Evolutionary conservation across 2,113 vertebrate species (phyloP), one percentile per base, ranked within the genome.

Genomic region (Mastomys natalensis): DNA sequence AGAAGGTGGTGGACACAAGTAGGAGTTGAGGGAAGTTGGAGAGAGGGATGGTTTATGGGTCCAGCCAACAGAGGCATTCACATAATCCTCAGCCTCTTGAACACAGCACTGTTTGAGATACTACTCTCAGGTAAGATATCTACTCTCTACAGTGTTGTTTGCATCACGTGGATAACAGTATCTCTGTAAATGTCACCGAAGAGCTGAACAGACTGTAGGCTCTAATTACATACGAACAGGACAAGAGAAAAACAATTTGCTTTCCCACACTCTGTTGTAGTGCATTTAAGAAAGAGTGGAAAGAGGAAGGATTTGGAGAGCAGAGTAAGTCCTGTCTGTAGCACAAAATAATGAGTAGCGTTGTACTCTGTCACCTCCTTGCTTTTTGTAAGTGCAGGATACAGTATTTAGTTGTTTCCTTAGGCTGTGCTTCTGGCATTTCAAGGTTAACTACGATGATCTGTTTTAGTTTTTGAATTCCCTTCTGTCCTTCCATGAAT

Each of bases 391-490:
- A 88, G 9, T 48, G 24, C 37, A 34, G 58, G 40, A 64, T 88
- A 26, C 29, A 13, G 34, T 68, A 73, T 17, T 51, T 22, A 80
- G 45, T 26, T 62, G 66, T 48, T 92, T 92, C 66, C 48, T 90
- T 86, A 40, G 70, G 48, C 60, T 53, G 11, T 0, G 5, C 31
- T 90, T 87, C 68, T 74, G 55, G 40, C 24, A 82, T 68, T 40
- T 68, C 84, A 95, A 97, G 87, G 74, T 95, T 84, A 95, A 62
- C 53, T 93, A 29, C 66, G 70, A 19, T 85, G 48, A 80, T 85
- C 94, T 76, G 73, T 84, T 68, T 87, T 43, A 85, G 81, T 43
- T 45, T 84, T 85, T 85, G 34, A 95, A 72, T 34, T 94, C 19
- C 34, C 8, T 43, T 55, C 17, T 22, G 29, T 60, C 48, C 21